A percentile compares a stretch with the other conserved stretches of the same genome.
These are phyloP conservation scores for Pollenia amentaria DNA, from an alignment of 2,888 invertebrate genomes.

Conservation along the genomic window DNA sequence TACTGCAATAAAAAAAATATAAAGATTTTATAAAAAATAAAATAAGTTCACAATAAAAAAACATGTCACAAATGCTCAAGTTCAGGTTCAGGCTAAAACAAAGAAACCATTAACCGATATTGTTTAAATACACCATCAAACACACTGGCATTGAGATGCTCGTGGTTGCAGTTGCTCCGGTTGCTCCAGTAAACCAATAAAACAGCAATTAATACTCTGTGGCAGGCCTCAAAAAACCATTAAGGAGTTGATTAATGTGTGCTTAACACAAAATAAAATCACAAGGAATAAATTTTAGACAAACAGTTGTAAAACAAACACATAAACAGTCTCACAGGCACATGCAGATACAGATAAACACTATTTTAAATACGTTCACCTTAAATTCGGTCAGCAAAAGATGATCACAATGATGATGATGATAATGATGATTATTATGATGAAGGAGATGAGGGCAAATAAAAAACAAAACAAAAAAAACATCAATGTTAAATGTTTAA, in stretches of 20 bases:
- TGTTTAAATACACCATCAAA: not conserved
- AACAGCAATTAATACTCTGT: constrained; percentile 74
- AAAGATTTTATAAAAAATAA: constrained; percentile 14
- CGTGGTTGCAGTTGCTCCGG: constrained; percentile 13
- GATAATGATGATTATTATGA: not conserved
- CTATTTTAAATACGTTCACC: constrained; percentile 3
- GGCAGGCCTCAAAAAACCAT: constrained; percentile 74
- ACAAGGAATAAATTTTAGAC: constrained; percentile 64
- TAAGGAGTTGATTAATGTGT: constrained; percentile 73
- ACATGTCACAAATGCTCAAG: constrained; percentile 68
- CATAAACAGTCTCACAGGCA: not conserved
- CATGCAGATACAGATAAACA: not conserved
- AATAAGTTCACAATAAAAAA: constrained; percentile 23
- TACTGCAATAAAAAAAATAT: constrained; percentile 16
- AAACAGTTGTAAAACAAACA: constrained; percentile 56
- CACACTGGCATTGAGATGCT: not conserved
- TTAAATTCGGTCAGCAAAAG: constrained; percentile 61
- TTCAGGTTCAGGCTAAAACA: constrained; percentile 54
- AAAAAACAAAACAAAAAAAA: constrained; percentile 44
- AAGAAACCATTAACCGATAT: not conserved
- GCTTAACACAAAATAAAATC: constrained; percentile 73
- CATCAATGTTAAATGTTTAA: constrained; percentile 62
- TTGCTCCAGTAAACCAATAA: constrained; percentile 73
- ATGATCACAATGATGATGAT: not conserved
- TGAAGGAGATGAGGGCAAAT: not conserved